These are phyloP conservation scores for Scyliorhinus canicula DNA, from an alignment of 2,797 vertebrate species.

Conservation along the genomic window DNA sequence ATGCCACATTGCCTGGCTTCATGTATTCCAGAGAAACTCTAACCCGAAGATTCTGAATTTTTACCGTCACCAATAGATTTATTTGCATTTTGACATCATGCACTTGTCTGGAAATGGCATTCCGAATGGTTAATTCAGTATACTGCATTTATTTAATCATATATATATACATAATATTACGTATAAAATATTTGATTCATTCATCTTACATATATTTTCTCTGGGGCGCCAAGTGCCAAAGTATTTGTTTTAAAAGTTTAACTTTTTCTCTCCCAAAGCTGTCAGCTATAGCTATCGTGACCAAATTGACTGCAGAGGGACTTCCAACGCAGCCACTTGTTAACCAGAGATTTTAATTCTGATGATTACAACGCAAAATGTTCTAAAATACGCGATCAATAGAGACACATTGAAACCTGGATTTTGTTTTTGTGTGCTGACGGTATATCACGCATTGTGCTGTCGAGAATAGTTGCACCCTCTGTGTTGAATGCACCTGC, in stretches of 20 bases:
- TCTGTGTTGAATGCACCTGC: neutral
- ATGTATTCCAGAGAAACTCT: no score
- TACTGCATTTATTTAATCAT: neutral
- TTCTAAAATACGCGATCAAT: neutral
- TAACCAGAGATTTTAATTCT: neutral
- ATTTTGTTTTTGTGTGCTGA: neutral
- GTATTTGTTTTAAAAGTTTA: no score
- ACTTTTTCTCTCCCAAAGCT: neutral
- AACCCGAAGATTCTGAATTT: neutral
- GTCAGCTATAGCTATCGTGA: neutral
- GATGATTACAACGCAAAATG: neutral
- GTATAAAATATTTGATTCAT: neutral
- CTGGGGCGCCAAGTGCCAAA: neutral
- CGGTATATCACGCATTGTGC: no score
- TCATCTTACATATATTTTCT: neutral
- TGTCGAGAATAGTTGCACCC: neutral
- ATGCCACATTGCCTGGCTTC: neutral
- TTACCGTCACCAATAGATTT: neutral
- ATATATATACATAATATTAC: neutral
- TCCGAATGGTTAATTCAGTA: neutral
- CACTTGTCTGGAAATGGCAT: neutral
- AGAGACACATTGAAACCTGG: neutral
- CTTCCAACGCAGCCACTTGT: no score
- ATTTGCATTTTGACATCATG: neutral
- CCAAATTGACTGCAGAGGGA: neutral